Evolutionary conservation across 1,140 invertebrate species (phyloP).

Genomic region (Drosophila melanogaster): DNA sequence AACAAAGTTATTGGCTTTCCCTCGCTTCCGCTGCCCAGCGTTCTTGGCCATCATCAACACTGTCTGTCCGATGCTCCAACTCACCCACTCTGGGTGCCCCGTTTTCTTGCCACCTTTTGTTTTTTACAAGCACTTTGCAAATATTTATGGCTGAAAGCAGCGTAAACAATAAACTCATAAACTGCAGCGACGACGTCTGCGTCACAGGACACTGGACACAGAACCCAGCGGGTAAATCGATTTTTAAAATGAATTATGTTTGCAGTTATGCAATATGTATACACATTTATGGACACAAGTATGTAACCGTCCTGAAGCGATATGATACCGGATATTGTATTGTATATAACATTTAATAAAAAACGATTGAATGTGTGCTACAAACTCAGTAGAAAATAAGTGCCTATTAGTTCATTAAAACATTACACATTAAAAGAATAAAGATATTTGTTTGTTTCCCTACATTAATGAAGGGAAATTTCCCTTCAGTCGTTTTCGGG

Average conservation of each 20-base stretch:
- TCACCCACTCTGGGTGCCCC: neutral
- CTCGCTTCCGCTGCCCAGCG: neutral
- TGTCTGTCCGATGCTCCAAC: conserved; percentile 17
- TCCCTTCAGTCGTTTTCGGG: neutral
- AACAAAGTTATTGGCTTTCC: conserved; percentile 70
- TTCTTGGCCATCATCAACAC: conserved; percentile 69
- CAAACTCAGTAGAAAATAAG: neutral
- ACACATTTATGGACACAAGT: conserved; percentile 22
- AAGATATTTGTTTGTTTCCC: neutral
- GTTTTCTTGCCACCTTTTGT: conserved; percentile 61
- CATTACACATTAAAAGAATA: too few relatives aligned
- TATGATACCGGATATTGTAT: conserved; percentile 9
- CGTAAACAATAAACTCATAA: conserved; percentile 81
- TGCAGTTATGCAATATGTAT: conserved; percentile 59
- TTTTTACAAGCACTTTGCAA: conserved; percentile 82
- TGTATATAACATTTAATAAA: conserved; percentile 2
- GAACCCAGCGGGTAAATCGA: conserved; percentile 62
- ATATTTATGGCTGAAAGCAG: conserved; percentile 78
- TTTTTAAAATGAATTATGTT: conserved; percentile 80
- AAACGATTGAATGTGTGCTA: neutral
- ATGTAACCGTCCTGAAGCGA: conserved; percentile 21
- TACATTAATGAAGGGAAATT: neutral
- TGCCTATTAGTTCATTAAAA: too few relatives aligned
- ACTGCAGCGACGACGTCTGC: conserved; percentile 65
- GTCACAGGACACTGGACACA: conserved; percentile 32